These are phyloP conservation scores for Dione vanillae DNA, from an alignment of 2,888 invertebrate species.

Conservation along the genomic window DNA sequence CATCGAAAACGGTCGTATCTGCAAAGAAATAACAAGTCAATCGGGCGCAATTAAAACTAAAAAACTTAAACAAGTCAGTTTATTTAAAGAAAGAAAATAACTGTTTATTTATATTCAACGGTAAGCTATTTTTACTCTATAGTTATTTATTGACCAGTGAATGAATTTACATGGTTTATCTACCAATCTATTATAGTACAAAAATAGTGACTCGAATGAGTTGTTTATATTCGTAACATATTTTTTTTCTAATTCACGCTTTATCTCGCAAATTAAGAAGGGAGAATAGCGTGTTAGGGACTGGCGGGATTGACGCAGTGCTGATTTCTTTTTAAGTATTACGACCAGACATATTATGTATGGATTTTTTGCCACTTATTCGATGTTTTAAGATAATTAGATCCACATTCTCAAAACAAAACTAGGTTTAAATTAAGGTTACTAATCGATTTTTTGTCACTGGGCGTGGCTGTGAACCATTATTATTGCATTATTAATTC, in stretches of 20 bases:
- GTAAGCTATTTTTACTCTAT: conserved; percentile 33
- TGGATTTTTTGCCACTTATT: no score
- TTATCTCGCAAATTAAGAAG: no score
- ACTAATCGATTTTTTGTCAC: neutral
- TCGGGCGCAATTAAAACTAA: conserved; percentile 30
- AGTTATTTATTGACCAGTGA: conserved; percentile 7
- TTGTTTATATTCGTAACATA: no score
- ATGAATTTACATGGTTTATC: conserved; percentile 26
- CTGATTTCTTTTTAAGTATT: no score
- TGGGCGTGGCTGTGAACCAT: neutral
- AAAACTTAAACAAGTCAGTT: conserved; percentile 37
- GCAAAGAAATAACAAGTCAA: conserved; percentile 55
- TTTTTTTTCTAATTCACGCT: no score
- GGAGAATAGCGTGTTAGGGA: no score
- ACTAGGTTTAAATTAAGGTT: neutral
- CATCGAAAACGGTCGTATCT: conserved; percentile 71
- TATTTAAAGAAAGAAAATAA: conserved; percentile 34
- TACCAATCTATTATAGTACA: neutral
- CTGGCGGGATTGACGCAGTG: no score
- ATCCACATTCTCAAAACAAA: no score
- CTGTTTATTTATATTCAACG: conserved; percentile 40
- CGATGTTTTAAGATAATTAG: no score
- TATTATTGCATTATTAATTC: neutral
- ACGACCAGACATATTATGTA: no score
- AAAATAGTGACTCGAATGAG: neutral